Evolutionary conservation across 35 echinoderm and acorn worm species (phyloP), one percentile per base, ranked within the genome.

Genomic region (Chiridota heheva): DNA sequence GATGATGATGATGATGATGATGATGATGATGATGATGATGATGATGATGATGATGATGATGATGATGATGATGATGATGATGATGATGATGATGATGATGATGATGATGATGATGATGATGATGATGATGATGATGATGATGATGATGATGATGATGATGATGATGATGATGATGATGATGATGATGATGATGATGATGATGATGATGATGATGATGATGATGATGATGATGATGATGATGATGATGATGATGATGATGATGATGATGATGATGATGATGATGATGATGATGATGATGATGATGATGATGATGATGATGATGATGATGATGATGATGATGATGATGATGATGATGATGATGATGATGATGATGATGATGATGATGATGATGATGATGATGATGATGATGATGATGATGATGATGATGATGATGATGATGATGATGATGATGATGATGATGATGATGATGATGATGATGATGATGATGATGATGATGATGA

Each of bases 201-300:
- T 70, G 66, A 20, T 70, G 66, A 38, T 70, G 66, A 38, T 70
- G 66, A 24, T 38, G 66, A 38, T 70, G 66, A 38, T 70, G 66
- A 41, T 70, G 5, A 38, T 4, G 66, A 38, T 70, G 66, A 17
- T 70, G 31, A 70, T 70, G 66, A 38, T 70, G 5, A 20, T 70
- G 66, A 4, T 70, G 66, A 40, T 4, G 66, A 24, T 70, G 66
- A 38, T 70, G 5, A 1, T 40, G 66, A 38, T 39, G 66, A 38
- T 70, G 31, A 70, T 70, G 30, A 38, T 7, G 66, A 25, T 34
- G 66, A 38, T 70, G 5, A 38, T 70, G 31, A 1, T 70, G 66
- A 70, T 70, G n/a, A n/a, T n/a, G n/a, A n/a, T n/a, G n/a, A n/a
- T n/a, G n/a, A n/a, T n/a, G n/a, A n/a, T n/a, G 32, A 4, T 70